Evolutionary conservation across 1,140 invertebrate genomes (phyloP).

Genomic region (Lepidurus packardi): DNA sequence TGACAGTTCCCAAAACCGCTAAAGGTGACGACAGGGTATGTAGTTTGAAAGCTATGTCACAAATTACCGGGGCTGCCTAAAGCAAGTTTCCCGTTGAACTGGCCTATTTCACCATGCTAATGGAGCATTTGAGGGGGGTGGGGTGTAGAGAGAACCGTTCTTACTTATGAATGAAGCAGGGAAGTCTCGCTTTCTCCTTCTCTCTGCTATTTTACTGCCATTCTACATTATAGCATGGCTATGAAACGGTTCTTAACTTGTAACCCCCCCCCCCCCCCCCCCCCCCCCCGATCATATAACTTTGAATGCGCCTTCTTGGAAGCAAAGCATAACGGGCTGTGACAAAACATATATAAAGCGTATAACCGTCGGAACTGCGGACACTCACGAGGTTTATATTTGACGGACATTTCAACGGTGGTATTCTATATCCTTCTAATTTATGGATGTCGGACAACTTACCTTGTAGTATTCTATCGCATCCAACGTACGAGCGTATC

Average conservation of each 20-base stretch:
- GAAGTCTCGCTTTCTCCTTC: not conserved
- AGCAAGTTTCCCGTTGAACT: not conserved
- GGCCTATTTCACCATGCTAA: not conserved
- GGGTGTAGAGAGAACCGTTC: not conserved
- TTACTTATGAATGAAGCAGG: slow-evolving; percentile 4
- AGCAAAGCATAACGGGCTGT: not conserved
- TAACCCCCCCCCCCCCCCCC: no score
- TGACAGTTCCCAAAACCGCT: not conserved
- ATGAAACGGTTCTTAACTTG: not conserved
- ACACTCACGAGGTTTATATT: not conserved
- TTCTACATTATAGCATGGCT: not conserved
- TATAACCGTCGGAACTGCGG: not conserved
- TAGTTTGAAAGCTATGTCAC: not conserved
- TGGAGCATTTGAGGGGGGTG: not conserved
- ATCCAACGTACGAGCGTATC: slow-evolving; percentile 74
- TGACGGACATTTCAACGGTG: not conserved
- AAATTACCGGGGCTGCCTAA: slow-evolving; percentile 17
- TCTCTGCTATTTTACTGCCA: not conserved
- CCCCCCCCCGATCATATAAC: not conserved
- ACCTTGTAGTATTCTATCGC: slow-evolving; percentile 84
- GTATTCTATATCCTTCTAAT: not conserved
- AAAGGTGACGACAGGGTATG: not conserved
- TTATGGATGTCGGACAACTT: slow-evolving; percentile 35
- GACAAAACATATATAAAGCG: not conserved
- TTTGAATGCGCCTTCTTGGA: not conserved